A percentile compares a stretch with the other conserved stretches of the same genome.
Conservation (phyloP, 2,888 invertebrate species). For the Melieria omissa region DNA sequence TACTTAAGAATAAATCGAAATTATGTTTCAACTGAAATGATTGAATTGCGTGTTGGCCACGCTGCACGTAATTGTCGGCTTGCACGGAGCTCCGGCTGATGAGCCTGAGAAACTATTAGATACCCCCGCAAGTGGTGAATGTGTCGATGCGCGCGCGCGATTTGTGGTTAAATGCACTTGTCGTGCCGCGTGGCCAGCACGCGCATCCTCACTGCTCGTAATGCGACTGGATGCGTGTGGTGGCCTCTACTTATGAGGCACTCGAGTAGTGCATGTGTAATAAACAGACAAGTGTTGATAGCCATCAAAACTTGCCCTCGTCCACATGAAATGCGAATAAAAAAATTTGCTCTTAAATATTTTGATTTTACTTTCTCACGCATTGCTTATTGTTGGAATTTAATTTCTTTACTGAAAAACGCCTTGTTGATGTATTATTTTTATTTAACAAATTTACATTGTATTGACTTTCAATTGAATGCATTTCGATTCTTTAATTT, state of each 20-base stretch:
- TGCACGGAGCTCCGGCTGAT: slow-evolving; percentile 23
- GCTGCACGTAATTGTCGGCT: slow-evolving; percentile 15
- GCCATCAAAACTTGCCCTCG: no score
- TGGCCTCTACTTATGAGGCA: neutral
- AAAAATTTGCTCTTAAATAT: no score
- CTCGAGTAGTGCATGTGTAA: neutral
- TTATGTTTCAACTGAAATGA: slow-evolving; percentile 5
- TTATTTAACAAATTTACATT: no score
- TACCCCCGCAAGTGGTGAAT: slow-evolving; percentile 15
- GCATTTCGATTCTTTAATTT: no score
- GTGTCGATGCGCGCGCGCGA: slow-evolving; percentile 37
- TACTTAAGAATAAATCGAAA: neutral
- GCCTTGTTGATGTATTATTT: no score
- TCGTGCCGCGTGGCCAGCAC: slow-evolving; percentile 59
- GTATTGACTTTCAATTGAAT: no score
- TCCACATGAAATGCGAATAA: no score
- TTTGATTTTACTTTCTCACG: no score
- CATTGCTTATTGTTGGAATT: no score
- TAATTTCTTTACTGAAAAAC: no score
- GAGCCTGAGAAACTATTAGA: slow-evolving; percentile 4
- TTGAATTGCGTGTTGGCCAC: slow-evolving; percentile 18
- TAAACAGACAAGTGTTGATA: neutral
- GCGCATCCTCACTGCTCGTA: slow-evolving; percentile 44
- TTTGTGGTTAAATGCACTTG: slow-evolving; percentile 55
- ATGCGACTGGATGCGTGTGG: neutral